Evolutionary conservation across 2,113 vertebrate genomes (phyloP).

Genomic region (Trichechus manatus): DNA sequence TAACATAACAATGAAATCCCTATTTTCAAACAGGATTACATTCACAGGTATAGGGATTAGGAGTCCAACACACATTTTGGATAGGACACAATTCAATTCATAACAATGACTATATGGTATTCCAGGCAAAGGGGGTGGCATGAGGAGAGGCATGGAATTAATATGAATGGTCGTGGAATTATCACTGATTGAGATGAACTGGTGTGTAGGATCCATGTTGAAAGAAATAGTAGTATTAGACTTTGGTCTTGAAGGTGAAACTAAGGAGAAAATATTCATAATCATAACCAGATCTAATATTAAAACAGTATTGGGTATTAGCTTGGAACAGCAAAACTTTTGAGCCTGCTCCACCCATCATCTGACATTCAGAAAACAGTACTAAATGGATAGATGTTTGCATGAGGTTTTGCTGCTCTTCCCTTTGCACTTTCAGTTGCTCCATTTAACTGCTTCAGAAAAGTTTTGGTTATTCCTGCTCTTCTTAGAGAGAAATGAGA

Average conservation of each 20-base stretch:
- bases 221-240: background rate
- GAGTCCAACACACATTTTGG: background rate
- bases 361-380: background rate
- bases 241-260: conserved; percentile 32
- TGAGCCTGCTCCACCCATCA: background rate
- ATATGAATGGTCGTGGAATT: background rate
- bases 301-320: background rate
- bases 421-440: background rate
- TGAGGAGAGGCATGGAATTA: background rate
- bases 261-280: background rate
- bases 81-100: background rate
- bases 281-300: background rate
- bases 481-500: background rate
- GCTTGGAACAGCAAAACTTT: background rate
- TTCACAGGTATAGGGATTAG: background rate
- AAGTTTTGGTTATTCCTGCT: background rate
- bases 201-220: background rate
- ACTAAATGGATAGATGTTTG: background rate
- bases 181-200: background rate
- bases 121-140: background rate
- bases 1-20: background rate
- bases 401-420: background rate
- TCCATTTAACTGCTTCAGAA: background rate
- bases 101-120: background rate
- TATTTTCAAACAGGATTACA: background rate